A percentile compares a stretch with the other conserved stretches of the same genome.
phyloP scores from a whole-genome alignment of 2,113 vertebrate species.

The Mesoclemmys tuberculata region DNA sequence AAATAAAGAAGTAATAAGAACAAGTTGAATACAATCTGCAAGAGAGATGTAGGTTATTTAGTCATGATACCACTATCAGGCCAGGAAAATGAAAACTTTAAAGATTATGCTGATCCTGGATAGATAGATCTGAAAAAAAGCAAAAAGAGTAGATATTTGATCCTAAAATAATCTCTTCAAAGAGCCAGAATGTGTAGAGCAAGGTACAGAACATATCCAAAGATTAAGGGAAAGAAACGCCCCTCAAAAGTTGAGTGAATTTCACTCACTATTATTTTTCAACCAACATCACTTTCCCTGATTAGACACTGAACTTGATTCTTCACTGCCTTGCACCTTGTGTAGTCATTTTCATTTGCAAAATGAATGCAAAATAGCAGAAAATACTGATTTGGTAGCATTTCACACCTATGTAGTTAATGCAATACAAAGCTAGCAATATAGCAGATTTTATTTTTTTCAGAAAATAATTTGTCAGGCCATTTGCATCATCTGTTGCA shows the following conservation, averaged over 20 bases:
- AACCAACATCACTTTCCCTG: neutral
- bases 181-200: neutral
- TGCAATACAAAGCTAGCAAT: conserved; percentile 34
- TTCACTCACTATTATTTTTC: neutral
- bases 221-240: neutral
- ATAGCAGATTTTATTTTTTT: neutral
- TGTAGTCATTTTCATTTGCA: neutral
- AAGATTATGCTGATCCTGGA: neutral
- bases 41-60: neutral
- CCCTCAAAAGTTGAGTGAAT: neutral
- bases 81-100: neutral
- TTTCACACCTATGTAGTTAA: conserved; percentile 38
- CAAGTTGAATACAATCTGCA: neutral
- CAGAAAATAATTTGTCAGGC: neutral
- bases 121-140: neutral
- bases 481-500: conserved; percentile 17
- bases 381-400: conserved; percentile 38
- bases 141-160: neutral
- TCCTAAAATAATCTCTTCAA: neutral
- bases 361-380: conserved; percentile 30
- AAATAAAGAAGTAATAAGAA: neutral
- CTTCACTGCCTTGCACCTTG: conserved; percentile 5
- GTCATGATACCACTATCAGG: neutral
- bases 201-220: neutral
- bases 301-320: neutral